Evolutionary conservation across 2,888 invertebrate species (phyloP), one percentile per base, ranked within the genome.

Genomic region (Phaedon cochleariae): DNA sequence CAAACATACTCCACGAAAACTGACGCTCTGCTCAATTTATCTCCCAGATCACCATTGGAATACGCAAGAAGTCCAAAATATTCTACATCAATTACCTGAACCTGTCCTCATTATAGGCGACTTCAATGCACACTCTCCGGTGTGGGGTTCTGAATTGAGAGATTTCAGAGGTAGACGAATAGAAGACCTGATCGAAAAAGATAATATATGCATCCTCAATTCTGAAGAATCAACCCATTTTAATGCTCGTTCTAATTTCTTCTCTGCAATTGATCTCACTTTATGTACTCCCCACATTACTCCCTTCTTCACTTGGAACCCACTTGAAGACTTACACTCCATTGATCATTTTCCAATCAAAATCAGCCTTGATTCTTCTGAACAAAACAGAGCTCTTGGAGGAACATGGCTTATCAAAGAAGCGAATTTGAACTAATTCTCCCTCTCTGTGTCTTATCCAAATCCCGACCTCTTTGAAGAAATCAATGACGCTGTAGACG

Each of bases 181-280:
- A 90, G 90, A 90, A 90, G 90, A 90, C 90, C 90, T 87, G 88
- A 3, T 26, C 7, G 26, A 26, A 3, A 88, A 88, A 88, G 88
- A 88, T 87, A 18, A 4, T 15, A n/a, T 12, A 18, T 45, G 6
- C 52, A 1, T 18, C 45, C 37, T 46, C 3, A 15, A 45, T 45
- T 57, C 46, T 17, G 31, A 1, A 34, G 31, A 34, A 34, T 1
- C 31, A 34, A 34, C 31, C 4, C 31, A 34, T 10, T 34, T 34
- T 10, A 10, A 34, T 34, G 31, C 31, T 5, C 10, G 31, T 5
- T 34, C 10, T 10, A 34, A 34, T 10, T 34, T 10, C 31, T 34
- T 34, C 31, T 9, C 10, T 34, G 10, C 31, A 7, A 10, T 5
- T 7, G 31, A 34, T 10, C 10, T 34, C 6, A 34, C 31, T 7